Evolutionary conservation across 2,888 invertebrate genomes (phyloP), one percentile per base, ranked within the genome.

Genomic region (Drosophila anceps): DNA sequence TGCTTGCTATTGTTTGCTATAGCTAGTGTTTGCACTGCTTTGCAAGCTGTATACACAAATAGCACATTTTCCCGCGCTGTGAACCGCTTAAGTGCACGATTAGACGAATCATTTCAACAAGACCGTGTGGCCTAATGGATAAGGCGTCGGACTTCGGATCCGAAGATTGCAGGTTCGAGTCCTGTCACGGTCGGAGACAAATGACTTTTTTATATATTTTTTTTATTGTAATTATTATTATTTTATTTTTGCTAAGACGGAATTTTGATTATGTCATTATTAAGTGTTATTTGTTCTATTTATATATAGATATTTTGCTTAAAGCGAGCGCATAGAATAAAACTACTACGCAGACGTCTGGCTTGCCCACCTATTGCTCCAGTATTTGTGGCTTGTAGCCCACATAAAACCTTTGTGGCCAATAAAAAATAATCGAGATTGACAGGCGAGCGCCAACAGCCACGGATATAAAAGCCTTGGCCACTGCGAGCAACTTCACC

Each of bases 91-190:
- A 81, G 10, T 77, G 12, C 39, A 55, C 53, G 39, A 33, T 65
- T 70, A 24, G 67, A 35, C 81, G 35, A 57, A 0, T 75, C 69
- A 65, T 0, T 39, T 13, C 68, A 81, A 73, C 63, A 72, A 51
- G 81, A 80, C 82, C 82, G 82, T 82, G 82, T 82, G 82, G 82
- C 82, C 82, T 82, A 82, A 82, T 82, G 82, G 82, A 82, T 82
- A 82, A 82, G 82, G 82, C 82, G 82, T 82, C 82, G 81, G 82
- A 82, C 82, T 82, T 82, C 82, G 82, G 83, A 82, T 82, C 82
- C 81, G 82, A 82, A 82, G 82, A 82, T 82, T 82, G 82, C 83
- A 82, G 82, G 82, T 82, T 82, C 82, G 82, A 82, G 83, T 82
- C 82, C 82, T 82, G 82, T 83, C 82, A 83, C 82, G 82, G 81